Conservation (phyloP, 2,797 vertebrate genomes). For the Poeciliopsis gracilis region DNA sequence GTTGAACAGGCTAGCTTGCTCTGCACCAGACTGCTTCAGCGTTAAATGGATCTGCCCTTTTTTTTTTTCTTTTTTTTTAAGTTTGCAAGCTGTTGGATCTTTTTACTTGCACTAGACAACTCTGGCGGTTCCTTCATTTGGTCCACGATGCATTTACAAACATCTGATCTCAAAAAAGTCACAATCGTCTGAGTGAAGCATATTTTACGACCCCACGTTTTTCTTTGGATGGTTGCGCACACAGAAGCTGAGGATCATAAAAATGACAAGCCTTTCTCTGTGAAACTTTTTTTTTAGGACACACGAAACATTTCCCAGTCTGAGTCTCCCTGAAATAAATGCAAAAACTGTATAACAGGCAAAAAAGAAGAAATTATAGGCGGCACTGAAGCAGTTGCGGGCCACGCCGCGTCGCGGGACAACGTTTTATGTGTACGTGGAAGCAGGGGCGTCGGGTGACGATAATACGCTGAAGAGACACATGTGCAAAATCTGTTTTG, state of each 20-base stretch:
- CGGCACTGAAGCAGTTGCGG: not conserved
- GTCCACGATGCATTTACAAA: not conserved
- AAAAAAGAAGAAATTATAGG: not conserved
- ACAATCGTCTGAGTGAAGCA: not conserved
- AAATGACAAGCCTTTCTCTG: not conserved
- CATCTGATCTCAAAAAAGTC: not conserved
- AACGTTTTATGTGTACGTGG: not conserved
- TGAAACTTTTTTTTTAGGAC: not conserved
- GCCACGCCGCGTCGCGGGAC: too few relatives aligned
- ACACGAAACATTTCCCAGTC: not conserved
- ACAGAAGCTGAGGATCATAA: not conserved
- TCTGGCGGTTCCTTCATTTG: not conserved
- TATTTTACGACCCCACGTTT: not conserved
- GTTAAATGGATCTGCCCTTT: not conserved
- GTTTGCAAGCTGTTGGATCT: not conserved
- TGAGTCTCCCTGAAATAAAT: not conserved
- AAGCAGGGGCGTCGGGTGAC: not conserved
- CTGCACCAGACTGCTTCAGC: not conserved
- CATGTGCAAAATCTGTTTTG: not conserved
- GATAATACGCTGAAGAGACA: not conserved
- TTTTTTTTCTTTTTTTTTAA: not conserved
- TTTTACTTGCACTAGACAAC: not conserved
- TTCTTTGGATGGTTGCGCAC: not conserved
- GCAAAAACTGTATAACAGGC: not conserved
- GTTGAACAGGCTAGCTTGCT: constrained; percentile 19